Percentiles rank a stretch among this genome's conserved stretches.
Evolutionary conservation across 2,113 vertebrate genomes (phyloP).

Genomic region (Ochotona princeps): DNA sequence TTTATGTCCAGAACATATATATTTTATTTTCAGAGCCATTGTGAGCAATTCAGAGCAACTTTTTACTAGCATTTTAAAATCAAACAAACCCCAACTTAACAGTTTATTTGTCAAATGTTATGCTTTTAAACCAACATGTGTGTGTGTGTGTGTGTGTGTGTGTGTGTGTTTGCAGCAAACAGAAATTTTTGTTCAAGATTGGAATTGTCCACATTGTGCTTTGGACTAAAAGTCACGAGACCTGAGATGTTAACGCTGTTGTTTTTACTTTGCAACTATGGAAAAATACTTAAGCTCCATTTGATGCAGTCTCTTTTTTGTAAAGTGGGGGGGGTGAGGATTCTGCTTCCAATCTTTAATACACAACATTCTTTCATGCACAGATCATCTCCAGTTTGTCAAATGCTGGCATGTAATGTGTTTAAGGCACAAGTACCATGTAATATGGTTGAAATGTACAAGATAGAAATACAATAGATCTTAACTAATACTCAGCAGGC

Average conservation of each 20-base stretch:
- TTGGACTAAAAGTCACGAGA: background rate
- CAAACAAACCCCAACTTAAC: background rate
- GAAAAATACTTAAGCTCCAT: background rate
- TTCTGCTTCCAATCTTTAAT: background rate
- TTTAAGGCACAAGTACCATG: background rate
- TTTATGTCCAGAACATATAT: background rate
- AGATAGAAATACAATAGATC: background rate
- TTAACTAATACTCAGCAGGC: background rate
- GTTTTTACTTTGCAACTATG: background rate
- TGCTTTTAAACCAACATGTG: background rate
- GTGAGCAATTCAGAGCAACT: background rate
- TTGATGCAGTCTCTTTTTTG: background rate
- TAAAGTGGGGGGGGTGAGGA: background rate
- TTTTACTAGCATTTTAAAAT: background rate
- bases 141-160: background rate
- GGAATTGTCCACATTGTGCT: background rate
- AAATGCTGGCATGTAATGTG: background rate
- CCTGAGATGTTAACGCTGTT: background rate
- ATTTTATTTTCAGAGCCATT: background rate
- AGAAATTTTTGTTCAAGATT: background rate
- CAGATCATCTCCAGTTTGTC: background rate
- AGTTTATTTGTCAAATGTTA: background rate
- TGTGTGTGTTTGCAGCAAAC: background rate
- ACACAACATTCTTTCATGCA: background rate
- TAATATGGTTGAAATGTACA: background rate